Evolutionary conservation across 2,797 vertebrate genomes (phyloP).

Genomic region (Furcifer pardalis): DNA sequence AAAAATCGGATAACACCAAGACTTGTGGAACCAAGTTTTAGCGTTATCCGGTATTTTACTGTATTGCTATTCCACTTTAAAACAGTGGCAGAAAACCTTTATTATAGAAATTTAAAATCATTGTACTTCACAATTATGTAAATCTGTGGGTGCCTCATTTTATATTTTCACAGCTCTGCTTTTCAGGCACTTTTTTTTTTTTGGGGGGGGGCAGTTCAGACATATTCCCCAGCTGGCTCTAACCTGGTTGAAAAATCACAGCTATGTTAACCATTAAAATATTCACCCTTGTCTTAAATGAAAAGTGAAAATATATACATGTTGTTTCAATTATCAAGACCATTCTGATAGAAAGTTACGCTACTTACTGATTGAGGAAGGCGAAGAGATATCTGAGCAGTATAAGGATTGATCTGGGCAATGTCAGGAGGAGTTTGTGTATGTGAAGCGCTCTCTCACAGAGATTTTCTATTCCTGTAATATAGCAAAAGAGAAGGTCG

Average conservation of each 20-base stretch:
- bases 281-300: conserved; percentile 25
- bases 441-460: conserved; percentile 96
- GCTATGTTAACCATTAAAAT: conserved; percentile 37
- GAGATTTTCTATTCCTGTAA: conserved; percentile 94
- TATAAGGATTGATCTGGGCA: conserved; percentile 92
- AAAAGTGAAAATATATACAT: background rate
- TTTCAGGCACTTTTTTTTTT: conserved; percentile 43
- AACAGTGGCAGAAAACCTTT: background rate
- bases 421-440: conserved; percentile 92
- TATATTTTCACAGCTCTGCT: conserved; percentile 11
- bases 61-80: background rate
- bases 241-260: conserved; percentile 29
- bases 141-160: conserved; percentile 17
- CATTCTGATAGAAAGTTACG: background rate
- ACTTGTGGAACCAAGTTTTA: too few species aligned
- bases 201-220: background rate
- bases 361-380: conserved; percentile 97
- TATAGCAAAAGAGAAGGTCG: conserved; percentile 50
- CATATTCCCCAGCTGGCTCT: conserved; percentile 48
- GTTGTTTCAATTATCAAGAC: background rate
- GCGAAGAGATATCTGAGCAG: conserved; percentile 98
- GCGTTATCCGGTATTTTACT: too few species aligned
- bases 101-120: background rate
- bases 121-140: background rate
- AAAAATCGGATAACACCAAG: too few species aligned